phyloP scores from a whole-genome alignment of 2,113 vertebrate genomes.

The Aptenodytes patagonicus region DNA sequence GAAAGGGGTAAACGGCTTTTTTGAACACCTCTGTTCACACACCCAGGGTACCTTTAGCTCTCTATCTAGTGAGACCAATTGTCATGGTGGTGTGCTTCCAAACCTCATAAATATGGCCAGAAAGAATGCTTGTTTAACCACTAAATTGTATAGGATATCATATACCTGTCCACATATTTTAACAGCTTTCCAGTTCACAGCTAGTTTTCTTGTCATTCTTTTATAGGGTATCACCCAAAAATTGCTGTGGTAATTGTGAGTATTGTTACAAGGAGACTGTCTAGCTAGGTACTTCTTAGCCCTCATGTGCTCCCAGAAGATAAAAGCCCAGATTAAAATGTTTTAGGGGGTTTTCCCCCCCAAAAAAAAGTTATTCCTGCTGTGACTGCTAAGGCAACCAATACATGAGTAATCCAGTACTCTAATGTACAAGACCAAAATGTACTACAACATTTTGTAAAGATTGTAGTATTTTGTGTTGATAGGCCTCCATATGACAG shows the following conservation, averaged over 20 bases:
- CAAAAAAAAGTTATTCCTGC: not conserved
- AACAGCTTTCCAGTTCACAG: not conserved
- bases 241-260: not conserved
- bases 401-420: not conserved
- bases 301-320: not conserved
- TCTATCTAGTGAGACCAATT: not conserved
- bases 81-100: not conserved
- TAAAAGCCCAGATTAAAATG: not conserved
- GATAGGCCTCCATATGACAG: not conserved
- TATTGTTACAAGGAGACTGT: not conserved
- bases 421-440: not conserved
- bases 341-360: not conserved
- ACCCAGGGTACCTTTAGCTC: not conserved
- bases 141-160: not conserved
- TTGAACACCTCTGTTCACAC: not conserved
- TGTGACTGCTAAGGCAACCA: not conserved
- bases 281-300: not conserved
- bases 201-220: not conserved
- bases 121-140: not conserved
- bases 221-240: not conserved
- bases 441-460: not conserved
- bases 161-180: not conserved
- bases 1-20: not conserved
- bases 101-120: not conserved
- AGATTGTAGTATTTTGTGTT: not conserved